Conservation (phyloP, 2,113 vertebrate species). For the Oryzias curvinotus region DNA sequence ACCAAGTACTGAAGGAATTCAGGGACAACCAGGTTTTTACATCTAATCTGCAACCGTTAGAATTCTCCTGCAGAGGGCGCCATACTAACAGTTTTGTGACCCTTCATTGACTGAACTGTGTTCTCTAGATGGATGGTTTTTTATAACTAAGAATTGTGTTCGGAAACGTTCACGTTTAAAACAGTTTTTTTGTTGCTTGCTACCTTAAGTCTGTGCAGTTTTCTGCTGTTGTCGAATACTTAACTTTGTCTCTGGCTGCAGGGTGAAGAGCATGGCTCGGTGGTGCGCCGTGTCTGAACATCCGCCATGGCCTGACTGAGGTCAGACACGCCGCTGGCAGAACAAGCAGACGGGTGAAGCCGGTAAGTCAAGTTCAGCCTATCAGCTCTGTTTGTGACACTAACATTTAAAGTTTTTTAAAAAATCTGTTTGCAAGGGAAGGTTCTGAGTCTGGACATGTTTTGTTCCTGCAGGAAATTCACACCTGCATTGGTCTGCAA, state of each 20-base stretch:
- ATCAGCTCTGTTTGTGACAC: too few species aligned
- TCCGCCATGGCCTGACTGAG: conserved; percentile 45
- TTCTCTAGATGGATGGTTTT: neutral
- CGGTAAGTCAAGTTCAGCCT: too few species aligned
- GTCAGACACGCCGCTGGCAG: neutral
- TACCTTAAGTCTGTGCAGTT: neutral
- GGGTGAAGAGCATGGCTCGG: conserved; percentile 3
- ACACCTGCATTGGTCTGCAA: conserved; percentile 18
- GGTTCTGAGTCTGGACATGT: neutral
- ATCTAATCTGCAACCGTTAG: neutral
- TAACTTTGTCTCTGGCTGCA: neutral
- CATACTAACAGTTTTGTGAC: conserved; percentile 16
- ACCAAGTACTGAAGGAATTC: too few species aligned
- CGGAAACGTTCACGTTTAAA: neutral
- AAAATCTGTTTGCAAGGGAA: neutral
- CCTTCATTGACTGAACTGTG: neutral
- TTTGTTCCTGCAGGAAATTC: conserved; percentile 23
- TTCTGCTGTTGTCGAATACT: neutral
- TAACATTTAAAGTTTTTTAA: too few species aligned
- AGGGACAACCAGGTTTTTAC: neutral
- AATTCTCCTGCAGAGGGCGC: conserved; percentile 55
- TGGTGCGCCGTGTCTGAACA: conserved; percentile 3
- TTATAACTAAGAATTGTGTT: neutral
- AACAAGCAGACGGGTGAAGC: neutral
- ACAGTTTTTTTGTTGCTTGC: neutral